Base-by-base conservation (phyloP, 2,888 invertebrate genomes). In the Morpho achilles region DNA sequence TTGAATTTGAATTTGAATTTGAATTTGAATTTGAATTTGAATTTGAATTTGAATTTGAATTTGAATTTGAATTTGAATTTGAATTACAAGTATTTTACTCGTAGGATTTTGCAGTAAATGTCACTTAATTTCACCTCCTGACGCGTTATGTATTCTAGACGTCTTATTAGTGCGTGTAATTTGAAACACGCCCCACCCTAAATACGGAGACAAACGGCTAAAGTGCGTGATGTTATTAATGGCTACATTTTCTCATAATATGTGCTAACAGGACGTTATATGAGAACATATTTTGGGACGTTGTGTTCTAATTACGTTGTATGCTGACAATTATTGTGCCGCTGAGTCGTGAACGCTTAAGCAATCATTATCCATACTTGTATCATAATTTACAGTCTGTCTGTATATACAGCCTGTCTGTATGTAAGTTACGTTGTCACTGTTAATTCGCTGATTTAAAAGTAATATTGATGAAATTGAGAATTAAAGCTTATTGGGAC, bases 81-180 rank as follows among this genome's bases (percentile, higher is more conserved):
- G 16, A 16, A 16, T 16, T 16, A 16, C 1, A 16, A 16, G 16
- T 16, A 16, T 16, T 45, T 45, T 1, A 8, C 56, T 59, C 52
- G 23, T 23, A 10, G 9, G 9, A 44, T 51, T 59, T 51, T 47
- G 41, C 51, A 9, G 39, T 49, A n/a, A 50, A 50, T 40, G 7
- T 43, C 9, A 51, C 23, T 52, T 8, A 22, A 22, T 32, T 8
- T 8, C 7, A 41, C 46, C n/a, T 41, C 47, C 41, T 51, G 10
- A 47, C 10, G 9, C 45, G 16, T 50, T 47, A 40, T 54, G 50
- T 50, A 56, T 56, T 60, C 50, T 50, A 47, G 47, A 43, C 48
- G 56, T 22, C 50, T 56, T 47, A 60, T 53, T 57, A 48, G 57
- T 43, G 52, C 32, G 48, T 47, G 47, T 23, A 43, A 43, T 52